Percentiles rank a stretch among this genome's conserved stretches.
Evolutionary conservation across 2,888 invertebrate genomes (phyloP).

Genomic region (Perdita meconis): DNA sequence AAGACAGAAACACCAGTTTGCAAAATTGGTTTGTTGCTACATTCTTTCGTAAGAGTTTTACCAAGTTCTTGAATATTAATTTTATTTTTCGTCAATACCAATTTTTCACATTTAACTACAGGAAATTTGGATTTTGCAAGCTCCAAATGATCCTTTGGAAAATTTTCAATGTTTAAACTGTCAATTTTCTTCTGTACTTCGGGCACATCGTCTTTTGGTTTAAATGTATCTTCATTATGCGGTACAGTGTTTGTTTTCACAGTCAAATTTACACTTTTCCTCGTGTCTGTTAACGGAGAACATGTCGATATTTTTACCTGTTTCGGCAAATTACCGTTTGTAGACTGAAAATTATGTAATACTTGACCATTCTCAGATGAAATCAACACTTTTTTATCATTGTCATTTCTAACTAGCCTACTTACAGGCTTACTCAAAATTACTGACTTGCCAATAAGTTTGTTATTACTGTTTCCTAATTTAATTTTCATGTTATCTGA

Average conservation of each 20-base stretch:
- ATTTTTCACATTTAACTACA: slow-evolving; percentile 34
- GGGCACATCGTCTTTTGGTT: not conserved
- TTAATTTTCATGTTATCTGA: not conserved
- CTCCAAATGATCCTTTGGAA: not conserved
- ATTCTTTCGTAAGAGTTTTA: not conserved
- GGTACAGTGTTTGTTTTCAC: not conserved
- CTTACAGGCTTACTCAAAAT: not conserved
- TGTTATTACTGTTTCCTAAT: not conserved
- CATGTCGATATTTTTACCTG: not conserved
- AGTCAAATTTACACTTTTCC: not conserved
- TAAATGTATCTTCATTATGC: not conserved
- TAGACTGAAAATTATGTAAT: not conserved
- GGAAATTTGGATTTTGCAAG: slow-evolving; percentile 36
- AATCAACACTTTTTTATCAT: not conserved
- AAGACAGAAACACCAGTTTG: not conserved
- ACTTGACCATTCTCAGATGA: not conserved
- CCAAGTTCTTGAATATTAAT: too few relatives aligned
- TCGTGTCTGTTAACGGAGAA: not conserved
- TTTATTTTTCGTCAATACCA: not conserved
- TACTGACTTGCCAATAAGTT: not conserved
- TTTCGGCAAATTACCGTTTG: not conserved
- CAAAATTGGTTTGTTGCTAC: not conserved
- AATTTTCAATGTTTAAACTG: too few relatives aligned
- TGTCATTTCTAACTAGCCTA: not conserved
- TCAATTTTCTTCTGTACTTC: not conserved